Conservation (phyloP, 2,888 invertebrate species). For the Diarsia dahlii region DNA sequence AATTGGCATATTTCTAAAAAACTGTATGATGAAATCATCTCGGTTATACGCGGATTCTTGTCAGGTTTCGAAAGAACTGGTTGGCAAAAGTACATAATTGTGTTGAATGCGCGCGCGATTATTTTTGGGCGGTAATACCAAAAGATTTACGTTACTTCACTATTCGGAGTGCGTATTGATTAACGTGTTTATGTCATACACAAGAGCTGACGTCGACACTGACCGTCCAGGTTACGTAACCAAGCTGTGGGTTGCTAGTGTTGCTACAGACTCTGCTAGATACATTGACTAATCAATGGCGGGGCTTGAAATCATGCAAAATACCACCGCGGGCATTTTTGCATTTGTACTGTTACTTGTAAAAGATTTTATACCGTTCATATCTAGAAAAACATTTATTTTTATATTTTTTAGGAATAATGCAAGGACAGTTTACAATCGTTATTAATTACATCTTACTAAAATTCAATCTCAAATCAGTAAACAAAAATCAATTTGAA, state of each 20-base stretch:
- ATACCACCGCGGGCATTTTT: conserved; percentile 11
- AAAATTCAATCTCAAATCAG: background rate
- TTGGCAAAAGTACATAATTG: conserved; percentile 36
- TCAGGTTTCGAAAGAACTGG: conserved; percentile 32
- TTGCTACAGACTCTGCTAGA: conserved; percentile 15
- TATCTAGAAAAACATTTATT: background rate
- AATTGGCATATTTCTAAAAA: conserved; percentile 47
- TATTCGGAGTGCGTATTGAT: conserved; percentile 21
- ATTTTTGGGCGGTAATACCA: conserved; percentile 9
- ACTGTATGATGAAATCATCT: conserved; percentile 26
- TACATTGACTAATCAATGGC: conserved; percentile 32
- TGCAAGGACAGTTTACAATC: background rate
- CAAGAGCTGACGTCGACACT: conserved; percentile 41
- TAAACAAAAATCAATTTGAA: background rate
- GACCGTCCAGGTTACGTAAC: conserved; percentile 21
- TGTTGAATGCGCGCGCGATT: conserved; percentile 55
- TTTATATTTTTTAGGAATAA: background rate
- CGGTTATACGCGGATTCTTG: conserved; percentile 29
- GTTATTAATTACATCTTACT: background rate
- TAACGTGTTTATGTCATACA: conserved; percentile 37
- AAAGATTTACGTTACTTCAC: conserved; percentile 23
- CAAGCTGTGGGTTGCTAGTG: conserved; percentile 5
- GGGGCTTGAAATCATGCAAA: conserved; percentile 29
- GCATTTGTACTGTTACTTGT: background rate
- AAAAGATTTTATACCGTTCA: background rate